A percentile compares a stretch with the other conserved stretches of the same genome.
Evolutionary conservation across 2,113 vertebrate genomes (phyloP).

Genomic region (Seriola quinqueradiata): DNA sequence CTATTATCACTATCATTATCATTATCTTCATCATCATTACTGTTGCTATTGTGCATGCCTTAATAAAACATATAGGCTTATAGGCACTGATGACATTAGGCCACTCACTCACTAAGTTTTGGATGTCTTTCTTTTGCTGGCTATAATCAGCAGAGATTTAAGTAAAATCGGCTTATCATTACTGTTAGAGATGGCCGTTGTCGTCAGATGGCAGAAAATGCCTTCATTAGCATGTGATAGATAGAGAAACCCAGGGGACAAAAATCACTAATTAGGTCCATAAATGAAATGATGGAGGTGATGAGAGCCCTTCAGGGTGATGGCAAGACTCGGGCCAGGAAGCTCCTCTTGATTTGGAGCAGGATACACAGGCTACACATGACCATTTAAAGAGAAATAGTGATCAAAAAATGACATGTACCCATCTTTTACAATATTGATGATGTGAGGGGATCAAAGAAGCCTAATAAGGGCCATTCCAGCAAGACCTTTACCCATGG

Average conservation of each 20-base stretch:
- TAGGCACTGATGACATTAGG: conserved; percentile 15
- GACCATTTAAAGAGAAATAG: neutral
- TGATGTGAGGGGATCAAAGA: neutral
- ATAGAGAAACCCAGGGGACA: conserved; percentile 93
- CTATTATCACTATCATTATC: neutral
- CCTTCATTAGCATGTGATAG: conserved; percentile 94
- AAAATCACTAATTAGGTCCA: conserved; percentile 98
- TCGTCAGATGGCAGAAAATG: conserved; percentile 89
- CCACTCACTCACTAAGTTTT: conserved; percentile 27
- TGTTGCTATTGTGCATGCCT: neutral
- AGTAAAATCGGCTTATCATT: conserved; percentile 63
- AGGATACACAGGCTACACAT: conserved; percentile 3
- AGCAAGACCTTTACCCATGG: neutral
- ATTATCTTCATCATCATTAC: neutral
- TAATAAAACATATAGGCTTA: neutral
- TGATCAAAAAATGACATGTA: neutral
- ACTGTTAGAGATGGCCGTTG: conserved; percentile 89
- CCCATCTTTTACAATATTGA: no score
- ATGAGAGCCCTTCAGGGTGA: conserved; percentile 88
- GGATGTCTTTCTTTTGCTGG: conserved; percentile 18
- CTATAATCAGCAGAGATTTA: conserved; percentile 59
- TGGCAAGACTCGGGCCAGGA: conserved; percentile 78
- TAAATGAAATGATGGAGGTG: conserved; percentile 80
- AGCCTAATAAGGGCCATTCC: neutral
- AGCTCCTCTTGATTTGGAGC: conserved; percentile 66